Base-by-base conservation (phyloP, 1,140 invertebrate genomes). In the Ditylenchus dipsaci region DNA sequence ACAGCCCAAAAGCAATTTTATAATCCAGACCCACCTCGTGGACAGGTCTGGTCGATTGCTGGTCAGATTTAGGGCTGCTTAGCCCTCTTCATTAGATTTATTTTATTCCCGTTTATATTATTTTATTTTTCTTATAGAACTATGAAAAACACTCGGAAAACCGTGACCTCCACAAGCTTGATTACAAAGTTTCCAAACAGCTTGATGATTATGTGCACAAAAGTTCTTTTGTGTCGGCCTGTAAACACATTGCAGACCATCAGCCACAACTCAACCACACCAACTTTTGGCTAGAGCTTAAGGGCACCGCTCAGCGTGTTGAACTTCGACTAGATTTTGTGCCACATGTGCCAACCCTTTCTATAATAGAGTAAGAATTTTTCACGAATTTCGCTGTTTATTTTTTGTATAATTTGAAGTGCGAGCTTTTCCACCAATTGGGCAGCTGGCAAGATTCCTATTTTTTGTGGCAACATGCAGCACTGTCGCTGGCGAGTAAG, bases 401-500 rank as follows among this genome's bases (percentile, higher is more conserved):
- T n/a, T 70, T 19, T 11, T 1, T 0, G 58, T 72, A 15, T 19
- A 7, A n/a, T 21, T 27, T 68, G 49, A 72, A 70, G 68, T 65
- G 33, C 30, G 1, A 69, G 43, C 30, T 73, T 73, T 21, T 43
- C 64, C 17, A 38, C 60, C 42, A 74, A 76, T 26, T 73, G 72
- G 72, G 29, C 72, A 0, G 17, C 49, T 15, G 72, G 72, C 13
- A 73, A 73, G 57, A 57, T 73, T 1, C 72, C 72, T 23, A 21
- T 73, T 17, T 61, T 75, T 21, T 67, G 21, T 56, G 72, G 74
- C 7, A 60, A 19, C 17, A n/a, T 77, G 9, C 26, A 76, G 7
- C 60, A 73, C 57, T 42, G 26, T 11, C 61, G 71, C 17, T 67
- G 33, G 23, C n/a, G 43, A 23, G 53, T 72, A 9, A 56, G 53